Evolutionary conservation across 2,797 vertebrate genomes (phyloP), one percentile per base, ranked within the genome.

Genomic region (Dermochelys coriacea): DNA sequence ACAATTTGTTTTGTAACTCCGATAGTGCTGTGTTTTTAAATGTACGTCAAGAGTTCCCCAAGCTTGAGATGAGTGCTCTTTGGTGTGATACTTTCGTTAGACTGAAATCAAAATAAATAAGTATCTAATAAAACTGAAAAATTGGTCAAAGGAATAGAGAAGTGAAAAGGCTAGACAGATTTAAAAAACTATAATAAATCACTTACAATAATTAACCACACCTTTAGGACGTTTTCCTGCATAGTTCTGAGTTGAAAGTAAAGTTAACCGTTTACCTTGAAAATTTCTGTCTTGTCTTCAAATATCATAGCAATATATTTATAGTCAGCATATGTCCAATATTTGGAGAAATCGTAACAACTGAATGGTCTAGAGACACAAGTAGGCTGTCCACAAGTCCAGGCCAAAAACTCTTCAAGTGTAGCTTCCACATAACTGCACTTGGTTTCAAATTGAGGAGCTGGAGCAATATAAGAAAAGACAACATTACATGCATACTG

Each of bases 261-360:
- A 41, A 55, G 12, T 29, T 85, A 89, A 81, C 87, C 23, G 88
- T 93, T 97, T 98, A 99, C 99, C 99, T 99, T 98, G 96, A 99
- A 99, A 97, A 99, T 96, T 83, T 98, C 97, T 47, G 98, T 97
- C 82, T 98, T 98, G 80, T 99, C 98, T 97, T 99, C 98, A 97
- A 99, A 99, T 93, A 99, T 80, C 82, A 85, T 92, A 61, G 98
- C 98, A 68, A 99, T 98, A 95, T 99, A 99, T 96, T 99, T 99
- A 98, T 99, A 99, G 98, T 99, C 99, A 21, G 99, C 99, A 5
- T 99, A 99, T 87, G 99, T 99, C 99, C 99, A 99, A 90, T 98
- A 99, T 77, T 98, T 98, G 54, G 98, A 98, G 88, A 82, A 82
- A 75, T 99, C 96, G 0, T 98, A 99, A 82, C 97, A 95, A 91